A percentile compares a stretch with the other conserved stretches of the same genome.
Evolutionary conservation across 2,797 vertebrate species (phyloP).

Genomic region (Sitta carolinensis): DNA sequence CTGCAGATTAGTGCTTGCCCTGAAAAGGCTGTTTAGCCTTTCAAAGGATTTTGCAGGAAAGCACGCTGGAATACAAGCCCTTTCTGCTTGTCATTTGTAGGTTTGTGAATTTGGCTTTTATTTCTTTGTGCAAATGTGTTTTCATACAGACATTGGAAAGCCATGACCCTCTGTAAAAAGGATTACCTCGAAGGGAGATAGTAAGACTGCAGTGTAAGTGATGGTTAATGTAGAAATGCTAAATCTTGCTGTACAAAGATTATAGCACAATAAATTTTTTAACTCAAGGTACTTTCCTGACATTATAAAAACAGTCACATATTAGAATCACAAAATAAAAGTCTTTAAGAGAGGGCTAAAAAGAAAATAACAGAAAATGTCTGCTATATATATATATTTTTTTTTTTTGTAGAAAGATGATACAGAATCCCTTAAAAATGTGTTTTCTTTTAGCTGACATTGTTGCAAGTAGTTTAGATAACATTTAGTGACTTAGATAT

Average conservation of each 20-base stretch:
- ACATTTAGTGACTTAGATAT: not conserved
- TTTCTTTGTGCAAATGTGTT: conserved; percentile 31
- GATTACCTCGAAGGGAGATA: conserved; percentile 39
- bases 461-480: conserved; percentile 43
- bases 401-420: not conserved
- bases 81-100: conserved; percentile 33
- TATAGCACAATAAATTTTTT: conserved; percentile 30
- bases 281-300: conserved; percentile 23
- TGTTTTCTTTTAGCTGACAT: conserved; percentile 19
- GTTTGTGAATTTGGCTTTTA: conserved; percentile 50
- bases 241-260: conserved; percentile 24
- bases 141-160: conserved; percentile 14
- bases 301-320: conserved; percentile 22
- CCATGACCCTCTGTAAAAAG: conserved; percentile 41
- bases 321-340: conserved; percentile 35
- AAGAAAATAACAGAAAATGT: conserved; percentile 1
- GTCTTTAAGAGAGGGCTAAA: not conserved
- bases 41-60: conserved; percentile 41
- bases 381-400: not conserved
- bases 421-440: not conserved
- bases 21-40: conserved; percentile 35
- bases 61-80: conserved; percentile 9
- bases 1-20: conserved; percentile 41
- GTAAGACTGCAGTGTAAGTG: not conserved
- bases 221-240: conserved; percentile 23